Conservation (phyloP, 2,113 vertebrate species). For the Spea multiplicata region DNA sequence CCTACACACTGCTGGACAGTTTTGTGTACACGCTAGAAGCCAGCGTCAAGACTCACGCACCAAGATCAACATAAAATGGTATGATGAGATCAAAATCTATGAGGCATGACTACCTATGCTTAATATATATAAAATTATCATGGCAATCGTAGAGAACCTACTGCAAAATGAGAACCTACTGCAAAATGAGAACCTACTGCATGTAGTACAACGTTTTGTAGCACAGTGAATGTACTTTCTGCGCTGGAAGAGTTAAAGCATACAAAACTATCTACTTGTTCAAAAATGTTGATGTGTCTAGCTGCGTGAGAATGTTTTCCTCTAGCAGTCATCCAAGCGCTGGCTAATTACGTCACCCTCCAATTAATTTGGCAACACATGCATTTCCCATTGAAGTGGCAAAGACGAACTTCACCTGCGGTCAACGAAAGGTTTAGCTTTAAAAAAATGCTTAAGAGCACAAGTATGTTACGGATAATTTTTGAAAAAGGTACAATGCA, state of each 20-base stretch:
- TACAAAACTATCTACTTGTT: constrained; percentile 6
- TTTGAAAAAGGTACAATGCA: too few relatives aligned
- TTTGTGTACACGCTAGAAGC: too few relatives aligned
- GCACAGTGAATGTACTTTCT: background rate
- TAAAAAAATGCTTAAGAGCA: too few relatives aligned
- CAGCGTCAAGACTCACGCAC: too few relatives aligned
- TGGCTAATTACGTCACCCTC: constrained; percentile 24
- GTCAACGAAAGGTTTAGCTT: constrained; percentile 1
- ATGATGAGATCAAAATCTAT: too few relatives aligned
- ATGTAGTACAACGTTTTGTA: background rate
- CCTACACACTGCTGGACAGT: too few relatives aligned
- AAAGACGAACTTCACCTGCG: constrained; percentile 27
- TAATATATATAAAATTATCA: too few relatives aligned
- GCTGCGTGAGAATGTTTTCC: constrained; percentile 15
- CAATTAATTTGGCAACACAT: constrained; percentile 29
- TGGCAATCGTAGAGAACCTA: too few relatives aligned
- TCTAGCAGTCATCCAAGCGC: constrained; percentile 19
- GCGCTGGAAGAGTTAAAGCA: background rate
- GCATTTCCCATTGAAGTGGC: constrained; percentile 25
- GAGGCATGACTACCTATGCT: too few relatives aligned
- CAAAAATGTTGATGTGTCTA: constrained; percentile 10
- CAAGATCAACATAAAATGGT: too few relatives aligned
- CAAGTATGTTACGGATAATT: too few relatives aligned
- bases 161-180: too few relatives aligned
- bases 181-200: background rate